phyloP scores from a whole-genome alignment of 2,888 invertebrate species.

The Drosophila demipolita region DNA sequence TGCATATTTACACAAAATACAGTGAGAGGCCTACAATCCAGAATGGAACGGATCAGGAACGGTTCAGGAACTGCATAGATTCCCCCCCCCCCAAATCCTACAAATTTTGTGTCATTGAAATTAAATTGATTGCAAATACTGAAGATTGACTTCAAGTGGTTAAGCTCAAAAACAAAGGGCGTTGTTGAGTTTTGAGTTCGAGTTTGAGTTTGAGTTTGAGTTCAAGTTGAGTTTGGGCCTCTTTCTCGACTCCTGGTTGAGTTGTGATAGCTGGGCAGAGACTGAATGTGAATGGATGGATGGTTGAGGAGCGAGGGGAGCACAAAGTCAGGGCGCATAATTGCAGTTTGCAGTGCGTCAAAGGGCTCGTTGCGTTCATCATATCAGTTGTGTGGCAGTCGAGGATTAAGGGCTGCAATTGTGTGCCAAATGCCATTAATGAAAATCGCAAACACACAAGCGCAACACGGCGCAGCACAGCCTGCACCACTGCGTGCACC shows the following conservation, averaged over 20 bases:
- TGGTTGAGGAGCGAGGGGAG: conserved; percentile 7
- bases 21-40: conserved; percentile 47
- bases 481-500: conserved; percentile 11
- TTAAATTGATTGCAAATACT: conserved; percentile 81
- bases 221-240: conserved; percentile 5
- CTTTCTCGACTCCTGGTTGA: conserved; percentile 32
- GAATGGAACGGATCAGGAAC: conserved; percentile 20
- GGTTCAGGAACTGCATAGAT: conserved; percentile 32
- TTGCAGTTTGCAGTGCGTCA: conserved; percentile 58
- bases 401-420: conserved; percentile 48
- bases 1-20: conserved; percentile 74
- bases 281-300: background rate
- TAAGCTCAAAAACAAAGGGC: conserved; percentile 46
- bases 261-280: conserved; percentile 53
- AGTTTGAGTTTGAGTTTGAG: conserved; percentile 10
- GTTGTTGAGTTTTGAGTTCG: background rate
- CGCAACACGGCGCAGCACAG: conserved; percentile 9
- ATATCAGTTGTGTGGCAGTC: background rate
- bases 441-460: conserved; percentile 68
- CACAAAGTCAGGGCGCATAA: conserved; percentile 62
- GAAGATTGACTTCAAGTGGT: conserved; percentile 77
- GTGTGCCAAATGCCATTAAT: conserved; percentile 72
- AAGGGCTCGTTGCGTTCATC: conserved; percentile 41
- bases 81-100: conserved; percentile 9
- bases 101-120: conserved; percentile 77